phyloP scores from a whole-genome alignment of 2,797 vertebrate species.

The Malurus splendens region DNA sequence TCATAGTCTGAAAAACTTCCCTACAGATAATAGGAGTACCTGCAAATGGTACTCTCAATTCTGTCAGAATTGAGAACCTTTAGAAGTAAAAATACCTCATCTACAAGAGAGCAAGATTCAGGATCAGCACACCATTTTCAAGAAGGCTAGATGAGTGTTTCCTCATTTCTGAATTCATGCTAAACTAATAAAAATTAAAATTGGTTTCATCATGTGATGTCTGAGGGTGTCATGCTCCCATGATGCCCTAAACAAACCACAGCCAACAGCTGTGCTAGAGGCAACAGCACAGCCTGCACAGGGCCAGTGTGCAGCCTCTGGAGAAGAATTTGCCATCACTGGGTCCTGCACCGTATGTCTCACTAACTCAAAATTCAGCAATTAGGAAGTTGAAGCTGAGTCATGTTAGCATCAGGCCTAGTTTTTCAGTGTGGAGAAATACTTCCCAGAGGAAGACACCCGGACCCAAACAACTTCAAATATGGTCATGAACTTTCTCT shows the following conservation, averaged over 20 bases:
- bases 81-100: not conserved
- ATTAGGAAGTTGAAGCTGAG: not conserved
- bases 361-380: not conserved
- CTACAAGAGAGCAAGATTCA: not conserved
- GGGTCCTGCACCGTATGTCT: not conserved
- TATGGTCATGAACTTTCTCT: not conserved
- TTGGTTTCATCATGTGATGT: not conserved
- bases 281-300: not conserved
- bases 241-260: not conserved
- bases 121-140: not conserved
- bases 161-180: conserved; percentile 14
- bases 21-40: not conserved
- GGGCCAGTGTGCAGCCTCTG: not conserved
- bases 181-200: conserved; percentile 27
- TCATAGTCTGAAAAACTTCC: not conserved
- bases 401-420: not conserved
- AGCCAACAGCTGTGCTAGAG: not conserved
- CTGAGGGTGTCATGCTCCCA: not conserved
- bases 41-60: not conserved
- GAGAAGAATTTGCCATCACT: not conserved
- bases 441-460: not conserved
- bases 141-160: not conserved
- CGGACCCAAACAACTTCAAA: not conserved
- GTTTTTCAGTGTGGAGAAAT: not conserved
- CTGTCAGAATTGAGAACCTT: not conserved